Evolutionary conservation across 2,797 vertebrate genomes (phyloP), one percentile per base, ranked within the genome.

Genomic region (Eulemur rubriventer): DNA sequence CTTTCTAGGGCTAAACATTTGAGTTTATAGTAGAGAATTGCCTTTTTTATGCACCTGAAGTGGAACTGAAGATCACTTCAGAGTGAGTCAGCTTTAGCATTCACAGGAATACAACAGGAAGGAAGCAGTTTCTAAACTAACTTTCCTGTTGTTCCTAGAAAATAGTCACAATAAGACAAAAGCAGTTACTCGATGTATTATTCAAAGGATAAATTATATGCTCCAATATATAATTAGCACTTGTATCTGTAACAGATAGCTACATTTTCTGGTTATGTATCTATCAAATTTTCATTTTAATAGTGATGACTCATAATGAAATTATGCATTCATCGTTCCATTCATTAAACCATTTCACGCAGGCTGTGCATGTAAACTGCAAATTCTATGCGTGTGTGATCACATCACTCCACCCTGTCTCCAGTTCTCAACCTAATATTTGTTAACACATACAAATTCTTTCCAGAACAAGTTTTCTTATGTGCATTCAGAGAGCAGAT

Each of bases 251-350:
- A 98, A 97, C 86, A 98, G 97, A 98, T 91, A 98, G 96, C 95
- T 98, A 97, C 96, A 96, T 95, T 98, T 98, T 89, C 97, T 97
- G 91, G 95, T 98, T 98, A 97, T 33, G 63, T 92, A 98, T 97
- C 96, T 98, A 97, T 98, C 97, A 97, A 97, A 98, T 97, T 98
- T 96, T 98, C 43, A 26, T 98, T 98, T 97, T 98, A 97, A 98
- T 97, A 97, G 97, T 96, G 93, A 97, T 98, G 98, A 98, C 86
- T 98, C 98, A 98, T 93, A 98, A 98, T 96, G 96, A 97, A 98
- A 98, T 98, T 96, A 97, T 70, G 84, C 93, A 87, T 97, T 98
- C 96, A 80, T 97, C n/a, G 0, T 91, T 98, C 95, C 97, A 94
- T 98, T 98, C 96, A 97, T 98, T 98, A 97, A 93, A 92, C 76